Evolutionary conservation across 53 echinoderm and acorn worm genomes (phyloP).

Genomic region (Paracentrotus lividus): DNA sequence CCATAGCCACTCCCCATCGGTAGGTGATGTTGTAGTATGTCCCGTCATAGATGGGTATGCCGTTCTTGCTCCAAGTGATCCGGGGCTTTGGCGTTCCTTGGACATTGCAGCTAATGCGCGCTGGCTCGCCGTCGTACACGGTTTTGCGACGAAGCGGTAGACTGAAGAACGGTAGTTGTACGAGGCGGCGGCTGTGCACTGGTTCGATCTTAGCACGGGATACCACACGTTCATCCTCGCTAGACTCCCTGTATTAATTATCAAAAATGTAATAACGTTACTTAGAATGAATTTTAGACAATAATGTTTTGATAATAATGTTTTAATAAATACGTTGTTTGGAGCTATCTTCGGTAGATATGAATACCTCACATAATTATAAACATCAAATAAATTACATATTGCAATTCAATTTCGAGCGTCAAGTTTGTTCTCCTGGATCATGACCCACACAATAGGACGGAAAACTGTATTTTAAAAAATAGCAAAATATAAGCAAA

Average conservation of each 20-base stretch:
- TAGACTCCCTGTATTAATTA: slow-evolving; percentile 79
- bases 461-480: no score
- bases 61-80: slow-evolving; percentile 93
- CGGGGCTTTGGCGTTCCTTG: slow-evolving; percentile 89
- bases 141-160: slow-evolving; percentile 99
- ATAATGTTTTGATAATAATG: not conserved
- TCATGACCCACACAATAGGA: no score
- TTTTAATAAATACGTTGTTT: not conserved
- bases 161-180: slow-evolving; percentile 92
- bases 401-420: no score
- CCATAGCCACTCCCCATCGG: slow-evolving; percentile 84
- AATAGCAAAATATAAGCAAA: no score
- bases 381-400: no score
- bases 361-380: no score
- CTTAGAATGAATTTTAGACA: no score
- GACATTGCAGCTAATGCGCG: slow-evolving; percentile 91
- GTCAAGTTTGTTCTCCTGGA: no score
- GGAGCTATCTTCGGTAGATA: slow-evolving; percentile 7
- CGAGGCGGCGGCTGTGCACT: slow-evolving; percentile 42
- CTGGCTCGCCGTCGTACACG: slow-evolving; percentile 82
- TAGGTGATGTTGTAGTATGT: slow-evolving; percentile 81
- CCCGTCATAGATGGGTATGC: slow-evolving; percentile 82
- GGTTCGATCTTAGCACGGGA: slow-evolving; percentile 46
- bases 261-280: no score
- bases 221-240: slow-evolving; percentile 81